Evolutionary conservation across 2,888 invertebrate genomes (phyloP).

Genomic region (Helobdella robusta): DNA sequence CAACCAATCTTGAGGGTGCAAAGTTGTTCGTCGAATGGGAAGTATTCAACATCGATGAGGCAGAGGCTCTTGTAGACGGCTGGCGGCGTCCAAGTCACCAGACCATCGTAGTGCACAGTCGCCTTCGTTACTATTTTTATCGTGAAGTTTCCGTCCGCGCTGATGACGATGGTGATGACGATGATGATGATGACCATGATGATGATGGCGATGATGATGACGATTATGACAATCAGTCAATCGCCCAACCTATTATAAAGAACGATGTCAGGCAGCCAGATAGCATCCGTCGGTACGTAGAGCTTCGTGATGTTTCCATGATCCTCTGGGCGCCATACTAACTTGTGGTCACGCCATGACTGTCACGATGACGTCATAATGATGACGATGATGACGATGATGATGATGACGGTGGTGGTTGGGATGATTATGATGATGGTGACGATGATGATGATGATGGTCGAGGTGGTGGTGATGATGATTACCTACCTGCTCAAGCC

Average conservation of each 20-base stretch:
- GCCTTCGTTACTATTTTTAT: slow-evolving; percentile 36
- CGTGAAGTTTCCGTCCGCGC: slow-evolving; percentile 37
- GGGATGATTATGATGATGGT: no score
- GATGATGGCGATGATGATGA: slow-evolving; percentile 91
- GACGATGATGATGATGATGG: no score
- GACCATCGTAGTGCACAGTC: slow-evolving; percentile 32
- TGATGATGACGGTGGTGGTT: no score
- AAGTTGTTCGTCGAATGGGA: slow-evolving; percentile 64
- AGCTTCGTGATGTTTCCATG: slow-evolving; percentile 84
- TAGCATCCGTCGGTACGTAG: slow-evolving; percentile 88
- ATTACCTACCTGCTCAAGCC: slow-evolving; percentile 47
- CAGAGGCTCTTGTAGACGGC: slow-evolving; percentile 84
- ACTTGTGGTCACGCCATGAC: slow-evolving; percentile 66
- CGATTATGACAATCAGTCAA: slow-evolving; percentile 47
- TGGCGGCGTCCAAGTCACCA: slow-evolving; percentile 63
- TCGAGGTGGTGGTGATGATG: no score
- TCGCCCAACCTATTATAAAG: slow-evolving; percentile 70
- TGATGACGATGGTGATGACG: slow-evolving; percentile 57
- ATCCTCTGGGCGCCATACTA: slow-evolving; percentile 84
- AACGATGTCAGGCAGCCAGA: slow-evolving; percentile 91
- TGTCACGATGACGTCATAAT: no score
- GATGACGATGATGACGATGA: no score
- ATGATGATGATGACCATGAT: slow-evolving; percentile 93
- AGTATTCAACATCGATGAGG: slow-evolving; percentile 52
- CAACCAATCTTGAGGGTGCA: slow-evolving; percentile 82